Percentiles rank a stretch among this genome's conserved stretches.
phyloP scores from a whole-genome alignment of 1,140 invertebrate species.

The Venturia canescens region DNA sequence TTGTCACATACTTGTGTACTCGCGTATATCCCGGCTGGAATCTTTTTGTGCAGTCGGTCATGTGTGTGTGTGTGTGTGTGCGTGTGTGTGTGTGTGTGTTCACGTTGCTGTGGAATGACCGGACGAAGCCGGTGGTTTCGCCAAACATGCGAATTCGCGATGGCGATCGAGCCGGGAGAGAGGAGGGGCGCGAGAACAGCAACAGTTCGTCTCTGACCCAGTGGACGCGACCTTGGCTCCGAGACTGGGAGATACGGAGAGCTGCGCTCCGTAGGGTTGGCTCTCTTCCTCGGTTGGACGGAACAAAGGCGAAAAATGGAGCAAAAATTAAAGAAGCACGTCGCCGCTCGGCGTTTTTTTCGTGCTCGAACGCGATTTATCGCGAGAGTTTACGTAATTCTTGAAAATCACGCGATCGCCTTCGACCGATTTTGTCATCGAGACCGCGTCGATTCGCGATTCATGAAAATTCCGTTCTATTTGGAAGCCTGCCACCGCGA shows the following conservation, averaged over 20 bases:
- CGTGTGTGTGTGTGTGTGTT: neutral
- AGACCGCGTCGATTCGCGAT: neutral
- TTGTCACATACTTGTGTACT: neutral
- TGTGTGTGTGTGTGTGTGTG: neutral
- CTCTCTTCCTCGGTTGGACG: neutral
- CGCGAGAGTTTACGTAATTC: neutral
- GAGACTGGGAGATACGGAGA: slow-evolving; percentile 29
- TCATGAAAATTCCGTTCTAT: neutral
- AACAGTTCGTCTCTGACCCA: slow-evolving; percentile 39
- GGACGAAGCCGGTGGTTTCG: slow-evolving; percentile 44
- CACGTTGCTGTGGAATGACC: slow-evolving; percentile 53
- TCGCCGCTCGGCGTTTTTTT: neutral
- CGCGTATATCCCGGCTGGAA: neutral
- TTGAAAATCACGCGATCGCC: slow-evolving; percentile 6
- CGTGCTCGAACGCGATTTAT: neutral
- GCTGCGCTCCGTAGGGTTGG: slow-evolving; percentile 31
- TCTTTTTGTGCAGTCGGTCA: neutral
- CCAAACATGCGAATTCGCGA: slow-evolving; percentile 61
- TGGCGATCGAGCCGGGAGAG: slow-evolving; percentile 35
- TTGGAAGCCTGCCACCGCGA: too few relatives aligned
- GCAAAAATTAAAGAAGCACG: neutral
- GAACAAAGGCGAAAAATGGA: neutral
- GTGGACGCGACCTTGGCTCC: slow-evolving; percentile 41
- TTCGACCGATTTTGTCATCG: neutral
- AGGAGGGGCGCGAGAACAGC: slow-evolving; percentile 14